Base-by-base conservation (phyloP, 2,888 invertebrate genomes). In the Nudaria mundana region DNA sequence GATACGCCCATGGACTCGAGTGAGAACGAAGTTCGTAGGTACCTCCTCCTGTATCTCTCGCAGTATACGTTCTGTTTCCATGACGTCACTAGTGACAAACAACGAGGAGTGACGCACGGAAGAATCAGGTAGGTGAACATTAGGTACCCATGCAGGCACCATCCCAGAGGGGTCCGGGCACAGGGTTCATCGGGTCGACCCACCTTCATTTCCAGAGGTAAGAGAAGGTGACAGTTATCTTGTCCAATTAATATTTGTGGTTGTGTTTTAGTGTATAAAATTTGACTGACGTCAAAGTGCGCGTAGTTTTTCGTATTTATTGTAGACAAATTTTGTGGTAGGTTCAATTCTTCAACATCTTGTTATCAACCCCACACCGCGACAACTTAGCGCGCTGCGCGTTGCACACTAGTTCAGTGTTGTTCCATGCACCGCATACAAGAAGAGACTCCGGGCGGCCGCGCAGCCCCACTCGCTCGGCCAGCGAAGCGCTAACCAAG, bases 71-170 rank as follows among this genome's bases (percentile, higher is more conserved):
- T n/a, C n/a, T n/a, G 20, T 8, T 5, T 20, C 7, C 3, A 8
- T 8, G 20, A 20, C 20, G 25, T 5, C 3, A 7, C 6, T 7
- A 8, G 25, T n/a, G 4, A n/a, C 11, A 13, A 2, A 2, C 2
- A 14, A 2, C 11, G 0, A 2, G 16, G 8, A 8, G 18, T 11
- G 12, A 8, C 8, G 20, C 7, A 20, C 7, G 6, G 20, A 7
- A 20, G 20, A 5, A 8, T 20, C n/a, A n/a, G n/a, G n/a, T n/a
- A n/a, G n/a, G n/a, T n/a, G n/a, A n/a, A n/a, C n/a, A n/a, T n/a
- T n/a, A n/a, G n/a, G n/a, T n/a, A n/a, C n/a, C 40, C 40, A 14
- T 40, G 26, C 3, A 36, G 2, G 16, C 24, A 39, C 39, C 34
- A 39, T 6, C 33, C 39, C 16, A 39, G 18, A 1, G 39, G 33